A percentile compares a stretch with the other conserved stretches of the same genome.
phyloP scores from a whole-genome alignment of 2,797 vertebrate species.

The Novumbra hubbsi region DNA sequence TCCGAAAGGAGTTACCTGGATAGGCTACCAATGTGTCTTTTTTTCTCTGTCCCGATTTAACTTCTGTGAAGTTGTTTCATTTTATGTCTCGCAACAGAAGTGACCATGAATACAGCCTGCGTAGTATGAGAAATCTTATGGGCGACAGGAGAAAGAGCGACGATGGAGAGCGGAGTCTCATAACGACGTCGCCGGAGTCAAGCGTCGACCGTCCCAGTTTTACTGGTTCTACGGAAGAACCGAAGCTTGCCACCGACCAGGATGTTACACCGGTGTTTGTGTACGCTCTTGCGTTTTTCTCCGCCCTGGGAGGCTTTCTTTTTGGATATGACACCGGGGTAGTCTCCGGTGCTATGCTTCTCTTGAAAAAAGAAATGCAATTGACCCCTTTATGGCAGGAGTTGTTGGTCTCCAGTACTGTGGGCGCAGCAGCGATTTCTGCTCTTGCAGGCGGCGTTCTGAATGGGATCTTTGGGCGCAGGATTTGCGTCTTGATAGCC shows the following conservation, averaged over 20 bases:
- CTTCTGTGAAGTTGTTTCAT: background rate
- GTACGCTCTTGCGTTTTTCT: slow-evolving; percentile 84
- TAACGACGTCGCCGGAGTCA: slow-evolving; percentile 61
- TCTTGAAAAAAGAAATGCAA: slow-evolving; percentile 89
- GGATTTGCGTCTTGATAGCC: slow-evolving; percentile 85
- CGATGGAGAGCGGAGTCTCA: slow-evolving; percentile 71
- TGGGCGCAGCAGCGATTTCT: slow-evolving; percentile 87
- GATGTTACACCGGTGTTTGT: slow-evolving; percentile 77
- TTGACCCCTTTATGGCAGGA: slow-evolving; percentile 92
- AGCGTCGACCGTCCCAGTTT: slow-evolving; percentile 49
- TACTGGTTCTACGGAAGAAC: slow-evolving; percentile 50
- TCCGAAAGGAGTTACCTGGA: background rate
- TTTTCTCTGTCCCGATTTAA: background rate
- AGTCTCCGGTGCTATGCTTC: slow-evolving; percentile 93
- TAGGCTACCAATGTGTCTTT: background rate
- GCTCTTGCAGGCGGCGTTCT: slow-evolving; percentile 84
- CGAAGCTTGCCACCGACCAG: slow-evolving; percentile 73
- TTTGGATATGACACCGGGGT: slow-evolving; percentile 98
- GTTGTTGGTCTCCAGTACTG: slow-evolving; percentile 90
- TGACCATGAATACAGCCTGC: slow-evolving; percentile 74
- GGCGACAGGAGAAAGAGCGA: slow-evolving; percentile 72
- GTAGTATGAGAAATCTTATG: slow-evolving; percentile 74
- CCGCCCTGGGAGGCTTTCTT: slow-evolving; percentile 92
- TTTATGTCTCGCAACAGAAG: background rate
- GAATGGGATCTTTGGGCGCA: slow-evolving; percentile 83